phyloP scores from a whole-genome alignment of 92 coral and sea anemone species.

The Metridium senile region DNA sequence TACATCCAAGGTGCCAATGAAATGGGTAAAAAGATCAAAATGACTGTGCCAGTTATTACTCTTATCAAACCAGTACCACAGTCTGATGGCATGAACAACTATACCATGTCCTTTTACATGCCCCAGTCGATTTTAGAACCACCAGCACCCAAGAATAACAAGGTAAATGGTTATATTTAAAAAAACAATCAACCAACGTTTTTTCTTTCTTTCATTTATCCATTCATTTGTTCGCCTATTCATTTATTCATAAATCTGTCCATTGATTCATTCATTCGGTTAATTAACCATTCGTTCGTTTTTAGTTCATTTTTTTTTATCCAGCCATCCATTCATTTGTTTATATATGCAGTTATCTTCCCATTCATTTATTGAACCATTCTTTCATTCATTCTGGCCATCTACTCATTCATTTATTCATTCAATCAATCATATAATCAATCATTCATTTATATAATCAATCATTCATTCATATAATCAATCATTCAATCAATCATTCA shows the following conservation, averaged over 20 bases:
- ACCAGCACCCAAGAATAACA: slow-evolving; percentile 32
- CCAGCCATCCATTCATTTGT: not conserved
- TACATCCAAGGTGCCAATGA: slow-evolving; percentile 55
- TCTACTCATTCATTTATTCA: not conserved
- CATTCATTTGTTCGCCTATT: too few species aligned
- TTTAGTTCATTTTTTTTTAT: too few species aligned
- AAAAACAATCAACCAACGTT: not conserved
- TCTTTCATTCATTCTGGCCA: not conserved
- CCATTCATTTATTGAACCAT: too few species aligned
- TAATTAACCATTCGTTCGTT: not conserved
- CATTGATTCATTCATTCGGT: not conserved
- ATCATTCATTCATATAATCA: not conserved
- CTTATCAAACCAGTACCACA: not conserved
- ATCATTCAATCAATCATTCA: not conserved
- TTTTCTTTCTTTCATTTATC: not conserved
- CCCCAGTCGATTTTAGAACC: slow-evolving; percentile 25
- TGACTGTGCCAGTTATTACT: slow-evolving; percentile 55
- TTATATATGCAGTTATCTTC: too few species aligned
- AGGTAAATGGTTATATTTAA: slow-evolving; percentile 10
- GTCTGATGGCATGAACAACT: not conserved
- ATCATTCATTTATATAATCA: too few species aligned
- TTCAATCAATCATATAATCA: too few species aligned
- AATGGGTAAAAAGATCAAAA: slow-evolving; percentile 28
- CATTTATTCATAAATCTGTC: too few species aligned
- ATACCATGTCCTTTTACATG: slow-evolving; percentile 56